These are phyloP conservation scores for Probosciger aterrimus DNA, from an alignment of 2,113 vertebrate species.

Conservation along the genomic window DNA sequence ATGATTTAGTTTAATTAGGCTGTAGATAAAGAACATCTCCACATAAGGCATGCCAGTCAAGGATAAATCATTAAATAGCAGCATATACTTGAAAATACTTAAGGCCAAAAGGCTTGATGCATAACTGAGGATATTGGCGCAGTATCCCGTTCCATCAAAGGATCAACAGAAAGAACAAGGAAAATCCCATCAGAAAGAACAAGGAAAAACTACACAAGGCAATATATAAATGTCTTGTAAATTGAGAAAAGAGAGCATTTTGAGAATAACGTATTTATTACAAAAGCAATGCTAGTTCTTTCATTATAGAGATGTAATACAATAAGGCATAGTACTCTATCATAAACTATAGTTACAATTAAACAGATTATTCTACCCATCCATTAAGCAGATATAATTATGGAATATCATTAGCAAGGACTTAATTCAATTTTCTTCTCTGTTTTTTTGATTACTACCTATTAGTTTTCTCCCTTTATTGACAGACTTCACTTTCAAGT, in stretches of 20 bases:
- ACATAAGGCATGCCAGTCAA: not conserved
- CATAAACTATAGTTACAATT: constrained; percentile 11
- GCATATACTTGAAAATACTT: not conserved
- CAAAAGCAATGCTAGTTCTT: not conserved
- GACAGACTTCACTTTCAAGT: constrained; percentile 25
- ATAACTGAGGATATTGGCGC: not conserved
- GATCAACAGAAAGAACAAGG: not conserved
- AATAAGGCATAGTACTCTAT: not conserved
- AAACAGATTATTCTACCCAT: constrained; percentile 21
- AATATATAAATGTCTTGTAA: not conserved
- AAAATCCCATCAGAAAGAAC: not conserved
- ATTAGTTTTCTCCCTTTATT: constrained; percentile 13
- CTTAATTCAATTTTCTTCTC: not conserved
- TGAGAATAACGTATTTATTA: not conserved
- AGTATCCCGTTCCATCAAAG: not conserved
- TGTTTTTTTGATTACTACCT: not conserved
- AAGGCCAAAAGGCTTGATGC: not conserved
- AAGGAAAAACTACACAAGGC: not conserved
- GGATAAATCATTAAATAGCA: not conserved
- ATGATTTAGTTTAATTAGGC: constrained; percentile 20
- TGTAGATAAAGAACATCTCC: constrained; percentile 14
- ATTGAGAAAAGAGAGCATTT: not conserved
- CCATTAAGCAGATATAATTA: constrained; percentile 42
- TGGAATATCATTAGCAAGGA: not conserved
- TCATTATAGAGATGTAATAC: not conserved